phyloP scores from a whole-genome alignment of 2,888 invertebrate genomes.

The Ferdinandea cuprea region DNA sequence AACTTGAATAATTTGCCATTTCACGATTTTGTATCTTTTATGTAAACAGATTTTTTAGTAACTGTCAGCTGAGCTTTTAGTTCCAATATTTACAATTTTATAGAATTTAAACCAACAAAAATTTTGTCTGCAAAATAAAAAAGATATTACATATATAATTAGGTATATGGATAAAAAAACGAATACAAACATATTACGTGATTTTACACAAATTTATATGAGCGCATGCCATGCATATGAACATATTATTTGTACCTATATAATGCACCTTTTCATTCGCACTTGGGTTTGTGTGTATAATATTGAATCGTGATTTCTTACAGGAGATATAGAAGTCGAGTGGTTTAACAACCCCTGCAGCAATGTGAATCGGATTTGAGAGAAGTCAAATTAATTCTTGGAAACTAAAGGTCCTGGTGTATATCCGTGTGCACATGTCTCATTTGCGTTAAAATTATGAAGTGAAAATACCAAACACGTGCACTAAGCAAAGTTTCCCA shows the following conservation, averaged over 20 bases:
- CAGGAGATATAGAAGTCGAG: slow-evolving; percentile 50
- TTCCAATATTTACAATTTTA: background rate
- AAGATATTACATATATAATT: too few species aligned
- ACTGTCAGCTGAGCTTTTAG: slow-evolving; percentile 17
- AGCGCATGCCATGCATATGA: background rate
- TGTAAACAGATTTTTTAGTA: slow-evolving; percentile 19
- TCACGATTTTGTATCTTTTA: slow-evolving; percentile 1
- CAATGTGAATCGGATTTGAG: slow-evolving; percentile 68
- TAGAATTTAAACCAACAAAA: background rate
- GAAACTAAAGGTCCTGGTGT: slow-evolving; percentile 48
- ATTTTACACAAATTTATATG: background rate
- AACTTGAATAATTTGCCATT: background rate
- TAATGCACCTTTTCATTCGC: too few species aligned
- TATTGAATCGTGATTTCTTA: slow-evolving; percentile 35
- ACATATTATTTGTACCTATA: too few species aligned
- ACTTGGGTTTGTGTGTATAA: slow-evolving; percentile 1
- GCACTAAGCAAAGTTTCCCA: slow-evolving; percentile 74
- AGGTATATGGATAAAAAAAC: too few species aligned
- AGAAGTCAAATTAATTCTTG: slow-evolving; percentile 73
- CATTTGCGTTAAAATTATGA: slow-evolving; percentile 74
- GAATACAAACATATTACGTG: background rate
- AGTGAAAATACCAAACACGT: slow-evolving; percentile 70
- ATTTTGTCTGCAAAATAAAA: too few species aligned
- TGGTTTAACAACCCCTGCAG: slow-evolving; percentile 63
- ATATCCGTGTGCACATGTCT: slow-evolving; percentile 70